A percentile compares a stretch with the other conserved stretches of the same genome.
Evolutionary conservation across 2,888 invertebrate genomes (phyloP).

Genomic region (Eupeodes latifasciatus): DNA sequence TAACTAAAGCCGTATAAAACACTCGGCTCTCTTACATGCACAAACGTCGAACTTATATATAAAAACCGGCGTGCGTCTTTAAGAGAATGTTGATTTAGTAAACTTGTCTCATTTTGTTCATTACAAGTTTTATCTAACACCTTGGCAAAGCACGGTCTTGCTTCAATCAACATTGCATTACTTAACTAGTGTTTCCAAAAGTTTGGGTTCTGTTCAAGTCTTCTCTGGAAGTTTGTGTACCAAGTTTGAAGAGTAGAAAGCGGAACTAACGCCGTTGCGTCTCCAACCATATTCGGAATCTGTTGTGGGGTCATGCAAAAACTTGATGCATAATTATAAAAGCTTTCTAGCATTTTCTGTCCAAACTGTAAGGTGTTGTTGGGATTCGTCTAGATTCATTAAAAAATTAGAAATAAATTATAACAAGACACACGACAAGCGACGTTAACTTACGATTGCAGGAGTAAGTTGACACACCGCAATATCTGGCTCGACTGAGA

Average conservation of each 20-base stretch:
- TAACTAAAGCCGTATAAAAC: constrained; percentile 24
- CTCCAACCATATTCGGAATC: constrained; percentile 91
- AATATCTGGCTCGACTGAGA: constrained; percentile 91
- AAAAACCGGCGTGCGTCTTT: constrained; percentile 11
- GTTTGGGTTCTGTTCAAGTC: constrained; percentile 95
- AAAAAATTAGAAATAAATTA: constrained; percentile 29
- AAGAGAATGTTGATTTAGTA: constrained; percentile 47
- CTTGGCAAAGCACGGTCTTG: constrained; percentile 8
- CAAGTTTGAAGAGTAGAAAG: constrained; percentile 94
- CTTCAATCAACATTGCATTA: neutral
- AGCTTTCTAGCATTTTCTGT: constrained; percentile 96
- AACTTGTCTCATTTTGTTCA: constrained; percentile 36
- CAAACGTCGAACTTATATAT: neutral
- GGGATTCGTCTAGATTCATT: constrained; percentile 81
- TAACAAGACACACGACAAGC: neutral
- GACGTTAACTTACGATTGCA: constrained; percentile 81
- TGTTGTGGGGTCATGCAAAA: constrained; percentile 92
- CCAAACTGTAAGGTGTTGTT: constrained; percentile 88
- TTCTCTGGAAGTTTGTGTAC: constrained; percentile 96
- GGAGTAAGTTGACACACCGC: constrained; percentile 84
- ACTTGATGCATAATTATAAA: constrained; percentile 96
- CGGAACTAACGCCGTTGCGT: constrained; percentile 91
- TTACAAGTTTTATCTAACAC: constrained; percentile 38
- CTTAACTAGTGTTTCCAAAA: constrained; percentile 90
- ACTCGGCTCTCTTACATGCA: constrained; percentile 14